Base-by-base conservation (phyloP, 1,140 invertebrate genomes). In the Drosophila saltans region DNA sequence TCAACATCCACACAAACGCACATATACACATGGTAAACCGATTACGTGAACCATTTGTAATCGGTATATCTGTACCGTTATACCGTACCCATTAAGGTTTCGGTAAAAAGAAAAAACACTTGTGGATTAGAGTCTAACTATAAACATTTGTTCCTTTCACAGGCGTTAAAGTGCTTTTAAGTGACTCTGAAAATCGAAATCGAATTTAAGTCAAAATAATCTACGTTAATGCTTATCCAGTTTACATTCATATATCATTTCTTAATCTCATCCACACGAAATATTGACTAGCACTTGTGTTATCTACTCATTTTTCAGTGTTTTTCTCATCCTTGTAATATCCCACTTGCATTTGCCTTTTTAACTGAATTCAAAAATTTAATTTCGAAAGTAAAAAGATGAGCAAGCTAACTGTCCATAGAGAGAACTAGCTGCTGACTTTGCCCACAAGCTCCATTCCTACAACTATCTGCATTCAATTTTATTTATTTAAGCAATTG, bases 401-500 rank as follows among this genome's bases (percentile, higher is more conserved):
- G 10, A 28, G 7, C 16, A 43, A 36, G 9, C 9, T 4, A 36
- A 36, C 33, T 26, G 64, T n/a, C 8, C 33, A 36, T 36, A 30
- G 48, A 41, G 30, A 26, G 55, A 30, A 26, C 11, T 43, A 55
- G n/a, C 33, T 75, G 65, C 74, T 76, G 73, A 76, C 73, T 76
- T 69, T 76, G 58, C 66, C 74, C 74, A 59, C 73, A 62, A 62
- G 73, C 43, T 65, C 59, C 21, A 26, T 59, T 33, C 21, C 28
- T 55, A 16, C n/a, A 52, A 26, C 2, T 26, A 10, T 62, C 57
- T 39, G 62, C 71, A 67, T 58, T 63, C 30, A 41, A 36, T 63
- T 76, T 82, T 85, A 85, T 85, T 85, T 85, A 86, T 85, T 85
- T 66, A 85, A 85, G 83, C 82, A 85, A 85, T 85, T 85, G 82